Base-by-base conservation (phyloP, 2,113 vertebrate genomes). In the Gymnorhina tibicen region DNA sequence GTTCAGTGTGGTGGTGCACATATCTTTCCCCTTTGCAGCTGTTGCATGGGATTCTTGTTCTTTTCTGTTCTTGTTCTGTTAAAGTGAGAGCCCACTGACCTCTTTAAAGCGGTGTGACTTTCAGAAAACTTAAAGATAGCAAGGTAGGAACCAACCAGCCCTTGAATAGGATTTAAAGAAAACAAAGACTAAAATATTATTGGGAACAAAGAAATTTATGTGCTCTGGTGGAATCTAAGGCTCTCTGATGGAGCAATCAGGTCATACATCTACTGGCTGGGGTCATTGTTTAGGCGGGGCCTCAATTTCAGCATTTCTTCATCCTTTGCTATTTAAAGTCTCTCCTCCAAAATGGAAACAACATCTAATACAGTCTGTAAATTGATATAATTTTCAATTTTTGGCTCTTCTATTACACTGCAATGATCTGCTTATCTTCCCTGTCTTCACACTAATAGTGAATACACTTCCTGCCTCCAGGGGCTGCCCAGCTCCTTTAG, bases 211-310 rank as follows among this genome's bases (percentile, higher is more conserved):
- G 1, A 70, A 9, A 58, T 73, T 17, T 37, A 17, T 72, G 17
- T 44, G 27, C 20, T 41, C 3, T 67, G 28, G 9, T 74, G 37
- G 22, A 66, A 67, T 41, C 30, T 73, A 69, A 80, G n/a, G 27
- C 21, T 77, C 26, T 1, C 0, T 47, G 63, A 16, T 39, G 58
- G 41, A 46, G 82, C 10, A 68, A 4, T 46, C 42, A 39, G 28
- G 26, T 13, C 3, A 16, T 52, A 13, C 4, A 52, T 82, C 37
- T 6, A 21, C 14, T 0, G 0, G 7, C 24, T 70, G n/a, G 67
- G 28, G 32, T 50, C 39, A 39, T 10, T 37, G 3, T 28, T 73
- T 44, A n/a, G 6, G 9, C 52, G 53, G 6, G 44, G 11, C 7
- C 21, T 64, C 16, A 9, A 12, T 64, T 81, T 64, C 60, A 77